Conservation (phyloP, 2,113 vertebrate species). For the Alexandromys fortis region DNA sequence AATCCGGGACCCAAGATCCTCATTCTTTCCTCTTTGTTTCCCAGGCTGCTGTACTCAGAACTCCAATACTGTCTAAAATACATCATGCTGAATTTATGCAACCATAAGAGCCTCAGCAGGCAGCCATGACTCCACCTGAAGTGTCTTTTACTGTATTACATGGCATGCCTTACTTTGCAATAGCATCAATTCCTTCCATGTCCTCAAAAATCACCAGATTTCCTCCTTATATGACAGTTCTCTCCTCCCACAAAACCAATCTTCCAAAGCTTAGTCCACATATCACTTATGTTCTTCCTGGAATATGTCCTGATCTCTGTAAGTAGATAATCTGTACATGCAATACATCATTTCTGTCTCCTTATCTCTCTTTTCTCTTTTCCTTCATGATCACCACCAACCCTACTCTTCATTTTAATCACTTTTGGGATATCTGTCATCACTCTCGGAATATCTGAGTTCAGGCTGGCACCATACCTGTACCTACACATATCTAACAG, state of each 20-base stretch:
- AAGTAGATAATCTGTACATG: background rate
- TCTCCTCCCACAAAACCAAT: background rate
- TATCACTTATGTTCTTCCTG: background rate
- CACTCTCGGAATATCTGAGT: background rate
- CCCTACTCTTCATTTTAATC: background rate
- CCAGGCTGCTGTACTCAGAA: background rate
- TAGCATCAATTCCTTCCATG: background rate
- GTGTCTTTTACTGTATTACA: background rate
- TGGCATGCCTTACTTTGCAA: background rate
- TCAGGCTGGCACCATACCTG: background rate
- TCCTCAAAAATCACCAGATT: background rate
- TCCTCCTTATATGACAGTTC: background rate
- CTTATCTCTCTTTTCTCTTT: background rate
- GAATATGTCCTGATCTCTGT: background rate
- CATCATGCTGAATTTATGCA: background rate
- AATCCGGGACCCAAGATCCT: background rate
- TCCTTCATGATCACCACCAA: background rate
- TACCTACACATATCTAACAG: background rate
- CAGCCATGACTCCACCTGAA: background rate
- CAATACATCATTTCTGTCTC: background rate
- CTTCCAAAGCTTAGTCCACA: background rate
- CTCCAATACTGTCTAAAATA: too few species aligned
- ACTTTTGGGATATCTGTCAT: background rate
- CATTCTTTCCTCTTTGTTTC: background rate
- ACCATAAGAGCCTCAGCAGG: background rate